These are phyloP conservation scores for Silurus lanzhouensis DNA, from an alignment of 2,797 vertebrate species.

Conservation along the genomic window DNA sequence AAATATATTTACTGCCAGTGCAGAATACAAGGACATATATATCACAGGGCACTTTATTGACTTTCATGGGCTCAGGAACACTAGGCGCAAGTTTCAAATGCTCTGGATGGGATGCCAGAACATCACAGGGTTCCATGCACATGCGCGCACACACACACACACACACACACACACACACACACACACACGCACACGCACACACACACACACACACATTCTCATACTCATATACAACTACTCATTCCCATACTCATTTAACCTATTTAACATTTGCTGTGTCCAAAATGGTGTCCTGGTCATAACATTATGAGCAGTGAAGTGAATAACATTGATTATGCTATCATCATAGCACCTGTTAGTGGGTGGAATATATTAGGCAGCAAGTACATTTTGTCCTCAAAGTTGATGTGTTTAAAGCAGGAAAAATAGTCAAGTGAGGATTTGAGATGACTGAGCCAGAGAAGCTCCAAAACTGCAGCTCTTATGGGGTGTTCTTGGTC, in stretches of 20 bases:
- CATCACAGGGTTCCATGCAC: neutral
- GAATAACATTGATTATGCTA: too few species aligned
- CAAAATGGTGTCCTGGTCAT: neutral
- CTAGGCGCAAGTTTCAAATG: neutral
- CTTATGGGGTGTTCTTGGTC: too few species aligned
- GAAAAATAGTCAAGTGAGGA: too few species aligned
- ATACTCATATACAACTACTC: neutral
- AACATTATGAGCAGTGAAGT: too few species aligned
- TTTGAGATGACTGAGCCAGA: too few species aligned
- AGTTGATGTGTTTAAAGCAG: too few species aligned
- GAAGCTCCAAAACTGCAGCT: too few species aligned
- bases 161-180: neutral
- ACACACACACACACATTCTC: neutral
- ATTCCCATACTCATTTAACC: neutral
- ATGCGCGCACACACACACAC: neutral
- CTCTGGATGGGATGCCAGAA: neutral
- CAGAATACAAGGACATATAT: neutral
- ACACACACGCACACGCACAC: neutral
- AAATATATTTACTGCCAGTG: neutral
- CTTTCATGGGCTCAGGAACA: neutral
- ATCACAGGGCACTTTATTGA: neutral
- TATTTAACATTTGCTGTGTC: neutral
- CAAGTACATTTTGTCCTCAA: too few species aligned
- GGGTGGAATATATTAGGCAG: too few species aligned
- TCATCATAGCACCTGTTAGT: too few species aligned